These are phyloP conservation scores for Vidua macroura DNA, from an alignment of 2,113 vertebrate genomes.

Conservation along the genomic window DNA sequence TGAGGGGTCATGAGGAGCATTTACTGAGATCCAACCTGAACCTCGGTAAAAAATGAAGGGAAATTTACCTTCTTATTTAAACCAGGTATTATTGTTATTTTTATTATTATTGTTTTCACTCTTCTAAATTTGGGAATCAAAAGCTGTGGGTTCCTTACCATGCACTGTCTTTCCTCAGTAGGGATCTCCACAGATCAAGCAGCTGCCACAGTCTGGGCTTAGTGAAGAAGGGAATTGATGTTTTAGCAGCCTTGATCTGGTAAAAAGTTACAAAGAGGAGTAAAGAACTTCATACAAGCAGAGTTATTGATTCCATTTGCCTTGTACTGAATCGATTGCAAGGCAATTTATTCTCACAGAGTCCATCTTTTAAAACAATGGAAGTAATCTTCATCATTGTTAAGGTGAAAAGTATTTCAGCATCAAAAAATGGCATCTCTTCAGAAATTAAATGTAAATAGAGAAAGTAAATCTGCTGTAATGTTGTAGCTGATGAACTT, in stretches of 20 bases:
- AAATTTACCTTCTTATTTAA: neutral
- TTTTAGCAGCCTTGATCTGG: neutral
- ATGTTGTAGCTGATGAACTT: neutral
- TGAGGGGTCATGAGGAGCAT: neutral
- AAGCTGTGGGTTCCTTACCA: neutral
- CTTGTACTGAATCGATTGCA: neutral
- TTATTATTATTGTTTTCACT: neutral
- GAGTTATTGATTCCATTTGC: neutral
- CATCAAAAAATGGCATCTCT: neutral
- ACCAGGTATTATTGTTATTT: neutral
- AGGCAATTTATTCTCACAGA: neutral
- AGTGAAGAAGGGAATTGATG: neutral
- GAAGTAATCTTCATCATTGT: neutral
- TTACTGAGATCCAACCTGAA: neutral
- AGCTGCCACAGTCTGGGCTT: neutral
- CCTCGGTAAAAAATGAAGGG: neutral
- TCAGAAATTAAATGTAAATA: neutral
- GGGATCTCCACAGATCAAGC: neutral
- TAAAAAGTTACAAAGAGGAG: neutral
- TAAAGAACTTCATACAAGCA: neutral
- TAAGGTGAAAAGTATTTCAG: neutral
- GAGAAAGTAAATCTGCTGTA: neutral
- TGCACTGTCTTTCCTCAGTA: neutral
- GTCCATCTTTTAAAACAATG: neutral
- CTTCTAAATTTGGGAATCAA: neutral